Evolutionary conservation across 2,113 vertebrate species (phyloP), one percentile per base, ranked within the genome.

Genomic region (Sapajus apella): DNA sequence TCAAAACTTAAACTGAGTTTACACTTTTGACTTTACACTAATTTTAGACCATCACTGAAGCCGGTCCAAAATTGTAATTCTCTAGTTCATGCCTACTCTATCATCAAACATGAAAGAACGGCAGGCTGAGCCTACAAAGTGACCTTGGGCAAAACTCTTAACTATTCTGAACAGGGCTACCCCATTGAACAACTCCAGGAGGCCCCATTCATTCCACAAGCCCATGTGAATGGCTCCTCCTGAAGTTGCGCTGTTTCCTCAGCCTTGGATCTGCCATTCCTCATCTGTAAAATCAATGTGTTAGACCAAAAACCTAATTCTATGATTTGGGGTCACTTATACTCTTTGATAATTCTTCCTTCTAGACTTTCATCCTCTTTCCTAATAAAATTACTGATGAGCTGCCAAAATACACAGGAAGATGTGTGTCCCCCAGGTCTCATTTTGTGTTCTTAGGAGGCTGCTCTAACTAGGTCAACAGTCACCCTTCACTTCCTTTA

Each of bases 381-480:
- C 17, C 58, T 87, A 52, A 96, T 64, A 58, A 95, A 95, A 89
- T 70, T n/a, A 87, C 13, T 11, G 32, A 50, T 8, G 50, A 92
- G 37, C 43, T 92, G 75, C 68, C 68, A 97, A 77, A 97, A 76
- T 55, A 45, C 20, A 25, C 9, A 92, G 47, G 30, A 90, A 23
- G 10, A 40, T 27, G 1, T 45, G 27, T 82, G 2, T 61, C n/a
- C 50, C 52, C 64, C 58, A 43, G 25, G 61, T 45, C 66, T 96
- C 76, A 50, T 30, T 72, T 72, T 77, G 55, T 50, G 30, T 45
- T 85, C 81, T 40, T 32, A 21, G 77, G 72, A 97, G 90, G 40
- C 64, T 90, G 35, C 30, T 56, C 40, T 96, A 98, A 96, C 87
- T 97, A 96, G 90, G 95, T 97, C 94, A 98, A 91, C 80, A 96